Evolutionary conservation across 2,113 vertebrate species (phyloP), one percentile per base, ranked within the genome.

Genomic region (Pelvicachromis taeniatus): DNA sequence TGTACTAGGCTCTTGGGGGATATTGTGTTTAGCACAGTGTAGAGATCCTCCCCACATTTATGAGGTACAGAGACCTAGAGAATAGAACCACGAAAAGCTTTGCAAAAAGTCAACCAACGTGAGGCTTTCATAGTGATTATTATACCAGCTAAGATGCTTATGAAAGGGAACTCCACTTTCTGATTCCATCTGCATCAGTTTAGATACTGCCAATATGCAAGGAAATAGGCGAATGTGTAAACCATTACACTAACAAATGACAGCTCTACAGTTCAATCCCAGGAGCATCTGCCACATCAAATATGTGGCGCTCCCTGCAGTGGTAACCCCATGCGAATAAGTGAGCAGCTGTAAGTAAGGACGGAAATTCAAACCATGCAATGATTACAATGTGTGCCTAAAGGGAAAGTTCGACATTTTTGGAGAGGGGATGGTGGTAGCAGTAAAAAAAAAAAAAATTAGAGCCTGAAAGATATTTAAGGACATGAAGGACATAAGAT

Each of bases 21-120:
- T 86, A 85, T 84, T 77, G 73, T 65, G 52, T 91, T 94, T 78
- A 77, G 85, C 58, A 70, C 70, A 59, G 75, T 16, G 42, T 35
- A 59, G 38, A 88, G 45, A 90, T 77, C 80, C 68, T 48, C 26
- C 50, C 9, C 1, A 59, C 77, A 78, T 90, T 79, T 85, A 58
- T 77, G 82, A 63, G 56, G 38, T 5, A 48, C 33, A 65, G 58
- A 53, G 59, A 19, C 9, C 38, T 19, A 33, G 52, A 70, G 40
- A 81, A 84, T 31, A 12, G 23, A 63, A 68, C 17, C 31, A 81
- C 82, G 9, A 54, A 19, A 11, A 91, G 21, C 58, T 81, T 45
- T 45, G 31, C n/a, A 65, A 70, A 85, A 79, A 45, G 77, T 84
- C 52, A 84, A 78, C 59, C 21, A 35, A 21, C 16, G 23, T 50